Evolutionary conservation across 2,113 vertebrate species (phyloP), one percentile per base, ranked within the genome.

Genomic region (Gobio gobio): DNA sequence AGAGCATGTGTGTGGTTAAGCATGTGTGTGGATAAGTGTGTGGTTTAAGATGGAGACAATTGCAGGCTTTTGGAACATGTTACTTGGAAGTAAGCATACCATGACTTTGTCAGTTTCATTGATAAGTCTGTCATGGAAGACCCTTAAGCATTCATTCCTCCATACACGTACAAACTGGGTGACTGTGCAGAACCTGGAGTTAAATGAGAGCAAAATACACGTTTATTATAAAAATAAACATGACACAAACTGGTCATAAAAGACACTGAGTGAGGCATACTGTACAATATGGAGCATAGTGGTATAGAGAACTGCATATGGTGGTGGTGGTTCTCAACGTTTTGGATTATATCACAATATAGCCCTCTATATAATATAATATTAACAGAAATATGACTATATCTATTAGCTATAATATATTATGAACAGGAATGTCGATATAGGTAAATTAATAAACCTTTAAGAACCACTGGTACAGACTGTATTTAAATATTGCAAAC

Each of bases 91-190:
- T 49, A 24, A 45, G 93, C 95, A 90, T 92, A 99, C 98, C 94
- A 97, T 85, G 7, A 81, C 79, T 94, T 98, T 99, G 91, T 99
- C 98, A 0, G 79, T 80, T 92, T 97, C 93, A 86, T 97, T 96
- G 90, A 96, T 96, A 43, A 99, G 93, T 76, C 97, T 94, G 92
- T 99, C 98, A 3, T 99, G 97, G 90, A 99, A 99, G 90, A 99
- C 96, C 82, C 98, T 93, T 87, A 99, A 92, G 88, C 96, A 98
- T 78, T 99, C 98, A 24, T 99, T 99, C 87, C 98, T 96, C 98
- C 98, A 99, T 2, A 98, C 96, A 68, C 98, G 94, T 78, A 97
- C 96, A 96, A 99, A 98, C 86, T 97, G 96, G 40, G 92, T 72
- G 74, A 96, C 94, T 0, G 92, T 96, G 79, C 93, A 93, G 94